Percentiles rank a stretch among this genome's conserved stretches.
Conservation (phyloP, 2,113 vertebrate species). For the Otis tarda region DNA sequence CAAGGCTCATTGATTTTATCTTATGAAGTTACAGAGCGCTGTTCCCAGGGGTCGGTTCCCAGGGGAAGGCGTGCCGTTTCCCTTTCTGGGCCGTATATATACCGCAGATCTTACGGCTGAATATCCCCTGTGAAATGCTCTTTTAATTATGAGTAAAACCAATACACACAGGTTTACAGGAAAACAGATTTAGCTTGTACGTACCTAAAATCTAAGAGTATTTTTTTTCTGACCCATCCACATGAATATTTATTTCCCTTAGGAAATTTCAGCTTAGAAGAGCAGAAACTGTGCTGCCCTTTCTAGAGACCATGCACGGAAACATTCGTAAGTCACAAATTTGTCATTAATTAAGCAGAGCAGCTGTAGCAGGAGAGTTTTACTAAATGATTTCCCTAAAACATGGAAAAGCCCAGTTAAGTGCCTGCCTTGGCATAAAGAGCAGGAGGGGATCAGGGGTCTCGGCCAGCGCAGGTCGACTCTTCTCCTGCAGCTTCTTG, state of each 20-base stretch:
- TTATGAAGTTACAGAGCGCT: constrained; percentile 23
- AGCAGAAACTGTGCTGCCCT: neutral
- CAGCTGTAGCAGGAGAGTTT: neutral
- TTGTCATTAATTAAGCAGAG: neutral
- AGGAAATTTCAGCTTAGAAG: neutral
- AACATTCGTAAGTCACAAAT: neutral
- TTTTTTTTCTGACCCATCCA: neutral
- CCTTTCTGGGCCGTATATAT: neutral
- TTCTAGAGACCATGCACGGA: neutral
- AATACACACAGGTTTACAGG: neutral
- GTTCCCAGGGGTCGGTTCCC: neutral
- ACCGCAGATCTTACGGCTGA: neutral
- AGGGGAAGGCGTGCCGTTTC: neutral
- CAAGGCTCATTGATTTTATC: constrained; percentile 18
- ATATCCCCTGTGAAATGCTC: neutral
- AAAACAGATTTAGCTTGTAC: neutral
- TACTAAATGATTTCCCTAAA: neutral
- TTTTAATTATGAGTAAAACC: neutral
- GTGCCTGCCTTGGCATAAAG: neutral
- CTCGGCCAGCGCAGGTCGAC: neutral
- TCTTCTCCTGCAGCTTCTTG: neutral
- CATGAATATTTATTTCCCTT: neutral
- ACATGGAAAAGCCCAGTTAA: neutral
- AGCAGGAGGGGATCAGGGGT: neutral
- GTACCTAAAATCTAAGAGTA: neutral